A percentile compares a stretch with the other conserved stretches of the same genome.
These are phyloP conservation scores for Hippolais icterina DNA, from an alignment of 2,113 vertebrate genomes.

Conservation along the genomic window DNA sequence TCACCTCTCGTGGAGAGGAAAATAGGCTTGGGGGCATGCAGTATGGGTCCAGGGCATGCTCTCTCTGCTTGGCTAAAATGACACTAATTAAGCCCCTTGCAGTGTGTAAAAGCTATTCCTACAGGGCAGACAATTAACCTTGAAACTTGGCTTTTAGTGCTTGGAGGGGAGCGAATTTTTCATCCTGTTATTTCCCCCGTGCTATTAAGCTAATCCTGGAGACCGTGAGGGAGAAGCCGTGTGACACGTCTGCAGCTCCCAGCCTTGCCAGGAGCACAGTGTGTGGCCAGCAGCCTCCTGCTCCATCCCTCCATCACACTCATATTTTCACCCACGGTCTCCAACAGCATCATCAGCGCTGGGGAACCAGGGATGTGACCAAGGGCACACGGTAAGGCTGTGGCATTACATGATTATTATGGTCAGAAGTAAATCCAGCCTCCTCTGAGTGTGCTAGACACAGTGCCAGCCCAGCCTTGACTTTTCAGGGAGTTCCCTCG, in stretches of 20 bases:
- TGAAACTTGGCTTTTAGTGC: slow-evolving; percentile 60
- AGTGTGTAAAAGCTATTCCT: slow-evolving; percentile 43
- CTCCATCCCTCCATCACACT: background rate
- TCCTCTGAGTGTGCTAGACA: background rate
- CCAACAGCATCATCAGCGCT: background rate
- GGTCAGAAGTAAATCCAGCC: background rate
- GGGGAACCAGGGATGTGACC: background rate
- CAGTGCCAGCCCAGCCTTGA: background rate
- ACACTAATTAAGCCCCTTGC: slow-evolving; percentile 59
- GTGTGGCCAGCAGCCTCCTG: background rate
- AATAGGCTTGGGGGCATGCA: slow-evolving; percentile 5
- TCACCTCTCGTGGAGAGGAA: background rate
- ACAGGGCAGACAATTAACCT: slow-evolving; percentile 60
- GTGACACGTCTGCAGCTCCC: background rate
- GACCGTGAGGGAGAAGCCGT: background rate
- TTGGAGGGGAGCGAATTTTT: slow-evolving; percentile 42
- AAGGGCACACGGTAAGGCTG: background rate
- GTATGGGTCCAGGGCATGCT: background rate
- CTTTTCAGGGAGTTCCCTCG: background rate
- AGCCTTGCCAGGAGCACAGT: slow-evolving; percentile 14
- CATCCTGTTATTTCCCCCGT: slow-evolving; percentile 41
- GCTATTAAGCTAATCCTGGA: slow-evolving; percentile 47
- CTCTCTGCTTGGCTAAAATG: slow-evolving; percentile 56
- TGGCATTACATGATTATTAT: background rate
- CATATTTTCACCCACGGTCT: background rate